Evolutionary conservation across 2,888 invertebrate species (phyloP).

Genomic region (Coecobrya sp.): DNA sequence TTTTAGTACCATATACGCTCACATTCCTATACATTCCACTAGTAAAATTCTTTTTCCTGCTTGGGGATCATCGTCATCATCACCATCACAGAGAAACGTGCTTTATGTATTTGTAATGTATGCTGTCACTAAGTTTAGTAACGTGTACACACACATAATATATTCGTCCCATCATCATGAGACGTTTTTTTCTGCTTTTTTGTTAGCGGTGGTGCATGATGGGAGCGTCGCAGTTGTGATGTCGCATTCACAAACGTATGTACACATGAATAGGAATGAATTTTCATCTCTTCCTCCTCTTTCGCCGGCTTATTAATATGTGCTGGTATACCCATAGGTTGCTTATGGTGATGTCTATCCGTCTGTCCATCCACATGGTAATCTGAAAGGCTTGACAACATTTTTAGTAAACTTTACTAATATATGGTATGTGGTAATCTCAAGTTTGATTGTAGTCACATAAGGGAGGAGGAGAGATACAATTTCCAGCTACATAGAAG

Average conservation of each 20-base stretch:
- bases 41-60: slow-evolving; percentile 41
- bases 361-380: too few relatives aligned
- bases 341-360: too few relatives aligned
- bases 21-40: neutral
- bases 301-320: neutral
- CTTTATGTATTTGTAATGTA: slow-evolving; percentile 72
- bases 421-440: too few relatives aligned
- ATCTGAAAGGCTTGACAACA: too few relatives aligned
- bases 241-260: neutral
- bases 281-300: slow-evolving; percentile 46
- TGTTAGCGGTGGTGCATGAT: neutral
- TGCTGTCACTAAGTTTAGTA: slow-evolving; percentile 58
- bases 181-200: slow-evolving; percentile 27
- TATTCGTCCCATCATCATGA: slow-evolving; percentile 42
- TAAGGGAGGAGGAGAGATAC: too few relatives aligned
- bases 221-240: neutral
- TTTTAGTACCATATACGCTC: slow-evolving; percentile 21
- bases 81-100: slow-evolving; percentile 49
- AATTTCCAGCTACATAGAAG: too few relatives aligned
- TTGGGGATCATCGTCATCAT: slow-evolving; percentile 40
- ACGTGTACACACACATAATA: slow-evolving; percentile 34
- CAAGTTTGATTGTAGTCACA: too few relatives aligned
- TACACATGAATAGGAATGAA: slow-evolving; percentile 38
- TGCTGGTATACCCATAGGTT: too few relatives aligned
- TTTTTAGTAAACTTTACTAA: too few relatives aligned